Evolutionary conservation across 2,888 invertebrate genomes (phyloP).

Genomic region (Epiperipatus broadwayi): DNA sequence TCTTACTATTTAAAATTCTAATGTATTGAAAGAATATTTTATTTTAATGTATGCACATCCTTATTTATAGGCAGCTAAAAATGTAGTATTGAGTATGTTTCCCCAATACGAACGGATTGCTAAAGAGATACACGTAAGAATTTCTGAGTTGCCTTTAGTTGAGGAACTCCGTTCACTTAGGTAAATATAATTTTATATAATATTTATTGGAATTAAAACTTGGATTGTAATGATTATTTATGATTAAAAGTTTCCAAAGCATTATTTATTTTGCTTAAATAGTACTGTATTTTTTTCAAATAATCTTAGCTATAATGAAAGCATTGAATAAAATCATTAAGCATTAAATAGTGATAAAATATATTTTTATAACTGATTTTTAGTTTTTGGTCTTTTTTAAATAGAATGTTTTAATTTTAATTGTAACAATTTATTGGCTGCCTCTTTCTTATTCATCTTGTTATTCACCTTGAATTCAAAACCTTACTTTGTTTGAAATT

Average conservation of each 20-base stretch:
- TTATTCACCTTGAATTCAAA: no score
- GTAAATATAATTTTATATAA: constrained; percentile 24
- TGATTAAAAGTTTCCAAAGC: background rate
- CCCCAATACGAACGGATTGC: constrained; percentile 90
- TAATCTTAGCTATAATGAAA: background rate
- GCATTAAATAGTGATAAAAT: no score
- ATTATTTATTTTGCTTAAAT: background rate
- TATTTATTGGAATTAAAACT: background rate
- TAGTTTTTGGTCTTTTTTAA: no score
- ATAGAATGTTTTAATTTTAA: no score
- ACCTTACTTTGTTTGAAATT: no score
- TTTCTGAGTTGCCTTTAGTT: constrained; percentile 79
- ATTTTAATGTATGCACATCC: constrained; percentile 10
- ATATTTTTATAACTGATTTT: no score
- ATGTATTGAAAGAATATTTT: constrained; percentile 10
- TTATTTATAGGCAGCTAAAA: constrained; percentile 31
- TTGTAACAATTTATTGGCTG: no score
- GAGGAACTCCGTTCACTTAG: constrained; percentile 84
- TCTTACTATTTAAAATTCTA: constrained; percentile 8
- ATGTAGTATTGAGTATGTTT: constrained; percentile 72
- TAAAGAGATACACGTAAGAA: constrained; percentile 78
- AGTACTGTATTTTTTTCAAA: background rate
- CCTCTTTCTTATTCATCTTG: no score
- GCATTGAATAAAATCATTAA: no score
- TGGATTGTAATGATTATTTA: background rate